These are phyloP conservation scores for Mesocricetus auratus DNA, from an alignment of 2,113 vertebrate genomes.

Conservation along the genomic window DNA sequence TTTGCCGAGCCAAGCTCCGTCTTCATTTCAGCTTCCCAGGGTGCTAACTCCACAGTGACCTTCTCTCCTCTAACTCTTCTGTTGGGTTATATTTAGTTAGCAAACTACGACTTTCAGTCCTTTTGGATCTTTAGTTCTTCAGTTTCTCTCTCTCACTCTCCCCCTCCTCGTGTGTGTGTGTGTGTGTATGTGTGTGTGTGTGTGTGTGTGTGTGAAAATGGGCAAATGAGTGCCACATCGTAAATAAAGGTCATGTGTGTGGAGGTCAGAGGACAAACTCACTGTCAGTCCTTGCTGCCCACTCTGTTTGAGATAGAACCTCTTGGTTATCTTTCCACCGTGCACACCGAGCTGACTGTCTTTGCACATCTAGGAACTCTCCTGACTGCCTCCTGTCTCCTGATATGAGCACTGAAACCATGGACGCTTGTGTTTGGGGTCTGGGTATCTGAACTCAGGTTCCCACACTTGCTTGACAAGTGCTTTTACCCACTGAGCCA, in stretches of 20 bases:
- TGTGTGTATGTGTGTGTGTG: neutral
- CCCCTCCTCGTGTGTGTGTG: neutral
- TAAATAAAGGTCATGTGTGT: neutral
- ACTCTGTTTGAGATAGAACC: neutral
- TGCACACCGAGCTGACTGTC: neutral
- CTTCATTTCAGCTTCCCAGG: neutral
- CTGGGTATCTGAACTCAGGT: neutral
- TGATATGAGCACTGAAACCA: neutral
- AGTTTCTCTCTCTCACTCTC: neutral
- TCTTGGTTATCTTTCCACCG: neutral
- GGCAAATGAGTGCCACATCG: neutral
- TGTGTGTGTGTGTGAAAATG: neutral
- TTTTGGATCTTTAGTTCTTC: neutral
- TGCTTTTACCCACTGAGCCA: neutral
- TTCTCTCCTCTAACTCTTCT: neutral
- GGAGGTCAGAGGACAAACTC: neutral
- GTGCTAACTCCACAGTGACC: neutral
- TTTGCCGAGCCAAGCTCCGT: neutral
- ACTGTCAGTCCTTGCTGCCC: neutral
- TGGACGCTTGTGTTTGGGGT: neutral
- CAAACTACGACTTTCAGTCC: neutral
- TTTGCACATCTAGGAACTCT: neutral
- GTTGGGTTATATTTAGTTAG: neutral
- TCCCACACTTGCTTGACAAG: neutral
- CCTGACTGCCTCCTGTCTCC: neutral